phyloP scores from a whole-genome alignment of 2,888 invertebrate species.

The Cryptocephalus primarius region DNA sequence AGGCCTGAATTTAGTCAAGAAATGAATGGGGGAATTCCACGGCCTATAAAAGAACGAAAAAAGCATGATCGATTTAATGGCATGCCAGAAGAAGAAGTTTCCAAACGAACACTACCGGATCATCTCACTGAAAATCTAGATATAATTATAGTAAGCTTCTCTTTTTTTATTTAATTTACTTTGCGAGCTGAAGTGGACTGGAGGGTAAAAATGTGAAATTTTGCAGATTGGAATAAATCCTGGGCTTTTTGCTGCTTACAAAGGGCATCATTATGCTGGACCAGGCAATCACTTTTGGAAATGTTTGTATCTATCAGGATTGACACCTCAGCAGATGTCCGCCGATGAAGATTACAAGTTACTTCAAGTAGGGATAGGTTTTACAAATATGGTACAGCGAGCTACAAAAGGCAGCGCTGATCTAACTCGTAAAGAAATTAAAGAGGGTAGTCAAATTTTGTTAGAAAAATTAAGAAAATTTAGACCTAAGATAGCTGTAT shows the following conservation, averaged over 20 bases:
- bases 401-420: slow-evolving; percentile 95
- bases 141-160: slow-evolving; percentile 89
- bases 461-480: slow-evolving; percentile 83
- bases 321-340: slow-evolving; percentile 90
- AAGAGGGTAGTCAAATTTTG: slow-evolving; percentile 82
- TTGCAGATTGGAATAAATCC: slow-evolving; percentile 95
- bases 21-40: slow-evolving; percentile 43
- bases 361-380: slow-evolving; percentile 89
- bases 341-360: slow-evolving; percentile 93
- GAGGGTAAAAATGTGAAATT: neutral
- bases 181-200: neutral
- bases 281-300: slow-evolving; percentile 99
- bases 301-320: slow-evolving; percentile 86
- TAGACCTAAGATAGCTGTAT: slow-evolving; percentile 93
- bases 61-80: slow-evolving; percentile 93
- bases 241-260: slow-evolving; percentile 92
- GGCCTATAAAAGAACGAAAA: slow-evolving; percentile 73
- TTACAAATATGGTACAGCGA: slow-evolving; percentile 94
- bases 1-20: slow-evolving; percentile 32
- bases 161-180: neutral
- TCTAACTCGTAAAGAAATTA: slow-evolving; percentile 85
- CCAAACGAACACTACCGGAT: slow-evolving; percentile 87
- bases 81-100: slow-evolving; percentile 93
- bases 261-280: slow-evolving; percentile 97
- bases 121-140: slow-evolving; percentile 88